Conservation (phyloP, 2,797 vertebrate species). For the Halcyon chelicuti region DNA sequence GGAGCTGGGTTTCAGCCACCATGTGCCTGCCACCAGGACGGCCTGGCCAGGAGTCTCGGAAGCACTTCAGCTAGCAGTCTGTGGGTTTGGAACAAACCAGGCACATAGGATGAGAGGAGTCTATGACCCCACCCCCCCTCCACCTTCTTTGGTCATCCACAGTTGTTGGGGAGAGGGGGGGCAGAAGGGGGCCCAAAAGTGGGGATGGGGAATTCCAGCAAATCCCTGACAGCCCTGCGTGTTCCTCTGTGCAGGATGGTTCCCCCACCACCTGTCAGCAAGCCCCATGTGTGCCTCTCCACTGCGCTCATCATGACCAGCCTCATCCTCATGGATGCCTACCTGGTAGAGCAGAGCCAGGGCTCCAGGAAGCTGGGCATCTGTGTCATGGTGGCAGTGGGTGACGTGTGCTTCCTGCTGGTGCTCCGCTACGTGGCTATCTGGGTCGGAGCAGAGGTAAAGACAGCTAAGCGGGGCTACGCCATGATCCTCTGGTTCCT, state of each 20-base stretch:
- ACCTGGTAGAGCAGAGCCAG: slow-evolving; percentile 87
- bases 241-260: slow-evolving; percentile 77
- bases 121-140: rapidly evolving
- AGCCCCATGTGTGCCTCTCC: slow-evolving; percentile 88
- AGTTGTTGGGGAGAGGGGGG: background rate
- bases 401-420: slow-evolving; percentile 89
- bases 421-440: slow-evolving; percentile 88
- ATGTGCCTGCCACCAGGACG: background rate
- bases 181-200: background rate
- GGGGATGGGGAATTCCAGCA: background rate
- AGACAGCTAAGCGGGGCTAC: slow-evolving; percentile 88
- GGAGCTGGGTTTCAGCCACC: background rate
- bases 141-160: background rate
- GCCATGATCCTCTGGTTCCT: slow-evolving; percentile 90
- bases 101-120: background rate
- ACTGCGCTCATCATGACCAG: slow-evolving; percentile 87
- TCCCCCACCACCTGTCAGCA: slow-evolving; percentile 86
- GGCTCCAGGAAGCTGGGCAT: slow-evolving; percentile 85
- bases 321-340: slow-evolving; percentile 85
- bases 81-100: background rate
- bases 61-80: background rate
- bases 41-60: background rate
- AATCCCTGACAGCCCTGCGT: background rate
- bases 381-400: slow-evolving; percentile 88
- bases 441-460: slow-evolving; percentile 91